phyloP scores from a whole-genome alignment of 2,888 invertebrate species.

The Acrobasis repandana region DNA sequence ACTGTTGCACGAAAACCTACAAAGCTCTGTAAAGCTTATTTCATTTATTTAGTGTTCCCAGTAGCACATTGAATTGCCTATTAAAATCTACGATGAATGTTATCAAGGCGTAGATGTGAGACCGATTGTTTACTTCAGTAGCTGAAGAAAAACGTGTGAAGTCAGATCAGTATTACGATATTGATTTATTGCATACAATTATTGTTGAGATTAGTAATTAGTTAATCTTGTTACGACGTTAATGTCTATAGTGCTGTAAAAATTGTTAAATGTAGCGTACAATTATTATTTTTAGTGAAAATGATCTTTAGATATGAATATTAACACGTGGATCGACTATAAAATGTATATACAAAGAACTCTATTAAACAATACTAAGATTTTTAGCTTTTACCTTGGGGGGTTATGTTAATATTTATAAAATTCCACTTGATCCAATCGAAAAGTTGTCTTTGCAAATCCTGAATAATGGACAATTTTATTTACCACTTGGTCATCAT shows the following conservation, averaged over 20 bases:
- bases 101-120: slow-evolving; percentile 45
- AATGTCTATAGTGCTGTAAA: slow-evolving; percentile 34
- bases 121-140: slow-evolving; percentile 39
- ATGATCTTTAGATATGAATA: too few species aligned
- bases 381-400: too few species aligned
- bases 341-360: too few species aligned
- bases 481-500: too few species aligned
- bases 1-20: neutral
- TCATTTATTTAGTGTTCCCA: slow-evolving; percentile 4
- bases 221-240: slow-evolving; percentile 35
- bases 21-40: slow-evolving; percentile 14
- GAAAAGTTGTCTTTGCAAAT: too few species aligned
- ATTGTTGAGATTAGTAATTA: slow-evolving; percentile 33
- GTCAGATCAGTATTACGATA: slow-evolving; percentile 38
- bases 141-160: slow-evolving; percentile 60
- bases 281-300: too few species aligned
- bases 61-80: slow-evolving; percentile 7
- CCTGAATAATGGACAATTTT: too few species aligned
- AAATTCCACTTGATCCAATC: too few species aligned
- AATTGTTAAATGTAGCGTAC: neutral
- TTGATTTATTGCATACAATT: slow-evolving; percentile 48
- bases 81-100: slow-evolving; percentile 34
- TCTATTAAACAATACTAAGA: too few species aligned
- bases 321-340: too few species aligned
- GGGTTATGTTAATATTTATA: too few species aligned